Base-by-base conservation (phyloP, 1,140 invertebrate genomes). In the Ephestia elutella region DNA sequence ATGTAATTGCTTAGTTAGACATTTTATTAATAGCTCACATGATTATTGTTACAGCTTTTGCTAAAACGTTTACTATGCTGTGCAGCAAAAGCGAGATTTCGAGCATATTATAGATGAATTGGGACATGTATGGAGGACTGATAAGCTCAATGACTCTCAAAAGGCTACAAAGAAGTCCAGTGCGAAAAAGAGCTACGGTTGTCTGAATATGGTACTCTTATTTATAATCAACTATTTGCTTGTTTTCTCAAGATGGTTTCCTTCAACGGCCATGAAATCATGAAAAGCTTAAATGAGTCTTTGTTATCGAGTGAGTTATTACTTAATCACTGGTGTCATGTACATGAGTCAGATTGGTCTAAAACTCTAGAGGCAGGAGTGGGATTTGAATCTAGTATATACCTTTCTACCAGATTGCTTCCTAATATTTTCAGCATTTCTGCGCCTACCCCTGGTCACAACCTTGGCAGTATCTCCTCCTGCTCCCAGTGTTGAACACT, bases 401-500 rank as follows among this genome's bases (percentile, higher is more conserved):
- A n/a, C n/a, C n/a, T n/a, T n/a, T 7, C 9, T 1, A 5, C 1
- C 11, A 32, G 11, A 44, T 44, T 35, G 3, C n/a, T 44, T 44
- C 15, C 1, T 15, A 15, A n/a, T 15, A 44, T 15, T 44, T 44
- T 2, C 10, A 44, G 38, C 15, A 44, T 15, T 15, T 10, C 1
- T 44, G n/a, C 1, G n/a, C 0, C 2, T 44, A 15, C 38, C 38
- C 2, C 13, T n/a, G 2, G 15, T n/a, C 0, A 9, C 10, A 18
- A 3, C 13, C 51, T 15, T 32, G 13, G 0, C 57, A 55, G 18
- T 68, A 68, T 50, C 0, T 68, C n/a, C n/a, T n/a, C 7, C 15
- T 58, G 1, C 25, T 63, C 13, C 61, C 64, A 5, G n/a, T 61
- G 28, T 18, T 57, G 15, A 54, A 63, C 53, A 70, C 60, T 18